Percentiles rank a stretch among this genome's conserved stretches.
Evolutionary conservation across 2,888 invertebrate species (phyloP).

Genomic region (Nemurella pictetii): DNA sequence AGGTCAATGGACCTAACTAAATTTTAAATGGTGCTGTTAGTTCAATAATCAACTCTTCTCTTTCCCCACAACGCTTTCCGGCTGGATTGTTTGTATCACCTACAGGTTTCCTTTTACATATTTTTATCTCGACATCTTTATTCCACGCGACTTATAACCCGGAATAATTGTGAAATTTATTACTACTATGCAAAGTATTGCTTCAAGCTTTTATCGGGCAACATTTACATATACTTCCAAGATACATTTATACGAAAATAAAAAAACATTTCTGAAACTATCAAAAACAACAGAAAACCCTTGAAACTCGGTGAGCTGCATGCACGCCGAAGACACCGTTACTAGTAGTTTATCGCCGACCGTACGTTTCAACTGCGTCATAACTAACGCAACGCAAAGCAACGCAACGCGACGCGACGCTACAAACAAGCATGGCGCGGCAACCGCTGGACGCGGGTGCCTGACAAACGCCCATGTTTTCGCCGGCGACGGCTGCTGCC

Average conservation of each 20-base stretch:
- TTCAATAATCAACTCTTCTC: too few relatives aligned
- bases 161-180: too few relatives aligned
- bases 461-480: neutral
- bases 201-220: neutral
- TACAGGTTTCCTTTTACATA: too few relatives aligned
- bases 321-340: neutral
- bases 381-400: neutral
- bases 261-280: neutral
- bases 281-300: neutral
- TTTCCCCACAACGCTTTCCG: too few relatives aligned
- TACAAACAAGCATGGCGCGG: too few relatives aligned
- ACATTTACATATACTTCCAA: neutral
- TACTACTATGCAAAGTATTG: too few relatives aligned
- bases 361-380: neutral
- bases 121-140: too few relatives aligned
- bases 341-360: neutral
- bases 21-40: too few relatives aligned
- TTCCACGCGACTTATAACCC: too few relatives aligned
- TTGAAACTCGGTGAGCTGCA: too few relatives aligned
- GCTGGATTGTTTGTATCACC: too few relatives aligned
- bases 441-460: neutral
- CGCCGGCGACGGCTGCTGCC: neutral
- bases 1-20: neutral
- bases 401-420: neutral
- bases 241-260: neutral